phyloP scores from a whole-genome alignment of 1,140 invertebrate species.

The Neotoxoptera formosana region DNA sequence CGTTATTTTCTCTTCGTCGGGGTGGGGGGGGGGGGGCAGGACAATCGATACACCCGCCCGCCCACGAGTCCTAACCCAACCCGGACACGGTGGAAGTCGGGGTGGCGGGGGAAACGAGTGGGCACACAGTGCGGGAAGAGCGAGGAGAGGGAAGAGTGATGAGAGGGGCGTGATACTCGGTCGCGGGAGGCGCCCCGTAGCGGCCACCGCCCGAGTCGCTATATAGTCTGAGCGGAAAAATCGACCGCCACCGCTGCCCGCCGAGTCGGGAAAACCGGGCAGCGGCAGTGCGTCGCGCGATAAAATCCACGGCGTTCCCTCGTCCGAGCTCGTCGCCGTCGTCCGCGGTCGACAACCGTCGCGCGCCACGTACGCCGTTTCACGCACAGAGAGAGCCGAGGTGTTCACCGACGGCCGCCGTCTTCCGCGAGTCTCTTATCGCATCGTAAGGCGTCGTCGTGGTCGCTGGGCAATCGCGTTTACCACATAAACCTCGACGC shows the following conservation, averaged over 20 bases:
- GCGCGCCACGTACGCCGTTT: neutral
- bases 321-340: neutral
- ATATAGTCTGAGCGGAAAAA: neutral
- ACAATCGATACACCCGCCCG: neutral
- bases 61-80: no score
- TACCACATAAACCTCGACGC: neutral
- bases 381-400: neutral
- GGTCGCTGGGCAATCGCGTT: neutral
- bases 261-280: neutral
- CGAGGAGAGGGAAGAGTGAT: no score
- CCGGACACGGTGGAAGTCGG: no score
- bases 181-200: slow-evolving; percentile 17
- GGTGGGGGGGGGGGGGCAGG: neutral
- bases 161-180: neutral
- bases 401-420: neutral
- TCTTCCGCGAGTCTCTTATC: neutral
- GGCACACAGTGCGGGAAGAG: no score
- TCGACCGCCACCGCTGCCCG: neutral
- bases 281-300: neutral
- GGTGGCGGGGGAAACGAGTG: neutral
- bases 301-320: neutral
- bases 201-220: neutral
- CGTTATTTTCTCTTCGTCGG: neutral
- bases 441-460: neutral
- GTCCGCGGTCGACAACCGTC: neutral